Conservation (phyloP, 2,797 vertebrate species). For the Echiichthys vipera region DNA sequence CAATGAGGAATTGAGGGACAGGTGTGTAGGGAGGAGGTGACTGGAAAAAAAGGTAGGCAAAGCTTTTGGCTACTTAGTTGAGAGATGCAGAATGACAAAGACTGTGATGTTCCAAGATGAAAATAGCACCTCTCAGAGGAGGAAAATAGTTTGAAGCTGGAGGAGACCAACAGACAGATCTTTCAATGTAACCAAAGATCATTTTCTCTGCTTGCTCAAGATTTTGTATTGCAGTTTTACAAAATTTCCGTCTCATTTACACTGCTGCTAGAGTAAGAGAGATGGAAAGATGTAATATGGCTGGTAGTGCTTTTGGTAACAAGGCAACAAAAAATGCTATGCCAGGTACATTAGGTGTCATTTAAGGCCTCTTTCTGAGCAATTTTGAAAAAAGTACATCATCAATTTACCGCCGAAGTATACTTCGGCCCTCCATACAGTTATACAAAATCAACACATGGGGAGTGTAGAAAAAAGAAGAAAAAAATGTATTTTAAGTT, state of each 20-base stretch:
- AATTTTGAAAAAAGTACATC: no score
- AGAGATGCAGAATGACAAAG: no score
- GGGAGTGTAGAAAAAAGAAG: background rate
- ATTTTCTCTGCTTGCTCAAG: background rate
- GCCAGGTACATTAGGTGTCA: slow-evolving; percentile 13
- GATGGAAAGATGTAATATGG: background rate
- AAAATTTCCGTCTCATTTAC: slow-evolving; percentile 11
- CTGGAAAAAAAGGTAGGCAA: no score
- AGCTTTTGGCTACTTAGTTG: no score
- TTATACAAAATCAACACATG: background rate
- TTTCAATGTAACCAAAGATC: background rate
- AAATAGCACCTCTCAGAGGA: no score
- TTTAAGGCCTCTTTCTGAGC: slow-evolving; percentile 10
- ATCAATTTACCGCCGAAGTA: no score
- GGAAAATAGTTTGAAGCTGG: background rate
- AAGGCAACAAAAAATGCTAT: background rate
- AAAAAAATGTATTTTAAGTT: background rate
- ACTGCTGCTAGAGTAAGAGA: background rate
- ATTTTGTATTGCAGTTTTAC: slow-evolving; percentile 12
- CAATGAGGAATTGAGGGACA: no score
- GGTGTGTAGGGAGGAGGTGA: no score
- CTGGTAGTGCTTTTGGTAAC: slow-evolving; percentile 5
- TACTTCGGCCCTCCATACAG: background rate
- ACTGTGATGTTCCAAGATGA: no score
- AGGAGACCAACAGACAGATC: background rate